A percentile compares a stretch with the other conserved stretches of the same genome.
phyloP scores from a whole-genome alignment of 2,797 vertebrate genomes.

The Rhinoraja longicauda region DNA sequence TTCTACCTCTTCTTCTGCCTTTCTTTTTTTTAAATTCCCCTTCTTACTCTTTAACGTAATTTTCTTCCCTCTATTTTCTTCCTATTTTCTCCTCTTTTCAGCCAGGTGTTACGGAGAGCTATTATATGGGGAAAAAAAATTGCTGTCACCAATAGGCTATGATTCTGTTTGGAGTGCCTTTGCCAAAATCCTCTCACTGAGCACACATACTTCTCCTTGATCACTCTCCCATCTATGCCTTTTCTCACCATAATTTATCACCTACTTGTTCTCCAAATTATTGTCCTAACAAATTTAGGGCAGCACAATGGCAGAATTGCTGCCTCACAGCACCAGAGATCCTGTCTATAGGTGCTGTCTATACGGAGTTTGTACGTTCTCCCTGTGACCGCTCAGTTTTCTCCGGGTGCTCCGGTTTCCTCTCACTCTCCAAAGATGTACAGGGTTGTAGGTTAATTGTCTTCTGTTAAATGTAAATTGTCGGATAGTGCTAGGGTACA shows the following conservation, averaged over 20 bases:
- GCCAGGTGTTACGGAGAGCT: not conserved
- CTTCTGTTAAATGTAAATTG: too few relatives aligned
- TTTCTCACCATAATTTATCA: not conserved
- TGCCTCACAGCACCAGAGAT: too few relatives aligned
- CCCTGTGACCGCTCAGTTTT: too few relatives aligned
- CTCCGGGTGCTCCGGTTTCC: too few relatives aligned
- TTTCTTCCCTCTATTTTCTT: not conserved
- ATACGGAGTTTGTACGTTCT: too few relatives aligned
- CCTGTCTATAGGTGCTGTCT: too few relatives aligned
- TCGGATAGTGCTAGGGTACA: too few relatives aligned
- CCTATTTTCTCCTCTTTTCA: not conserved
- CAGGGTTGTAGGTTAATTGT: too few relatives aligned
- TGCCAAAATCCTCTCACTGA: not conserved
- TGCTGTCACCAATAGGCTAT: not conserved
- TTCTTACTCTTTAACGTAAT: not conserved
- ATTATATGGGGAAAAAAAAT: not conserved
- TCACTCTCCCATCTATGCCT: too few relatives aligned
- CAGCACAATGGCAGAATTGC: too few relatives aligned
- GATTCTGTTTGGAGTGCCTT: not conserved
- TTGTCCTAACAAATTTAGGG: not conserved
- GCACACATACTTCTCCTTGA: too few relatives aligned
- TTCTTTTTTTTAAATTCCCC: not conserved
- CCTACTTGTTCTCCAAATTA: not conserved
- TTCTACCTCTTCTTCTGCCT: not conserved
- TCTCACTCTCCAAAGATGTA: too few relatives aligned